Evolutionary conservation across 2,113 vertebrate genomes (phyloP).

Genomic region (Ictalurus furcatus): DNA sequence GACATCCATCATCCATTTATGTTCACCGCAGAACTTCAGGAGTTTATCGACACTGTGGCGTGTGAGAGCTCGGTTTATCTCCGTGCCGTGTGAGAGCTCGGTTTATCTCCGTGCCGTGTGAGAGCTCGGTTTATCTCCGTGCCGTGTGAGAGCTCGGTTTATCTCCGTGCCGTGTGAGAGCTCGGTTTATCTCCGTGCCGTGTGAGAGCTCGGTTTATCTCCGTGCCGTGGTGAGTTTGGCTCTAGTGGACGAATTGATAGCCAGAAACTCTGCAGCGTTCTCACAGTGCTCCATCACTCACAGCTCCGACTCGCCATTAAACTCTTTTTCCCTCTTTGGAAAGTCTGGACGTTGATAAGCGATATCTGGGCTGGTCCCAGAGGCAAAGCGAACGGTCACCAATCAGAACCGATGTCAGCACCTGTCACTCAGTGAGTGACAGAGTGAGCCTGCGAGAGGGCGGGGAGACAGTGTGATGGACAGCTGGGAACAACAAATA

Average conservation of each 20-base stretch:
- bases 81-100: neutral
- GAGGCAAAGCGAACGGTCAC: neutral
- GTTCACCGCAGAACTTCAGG: neutral
- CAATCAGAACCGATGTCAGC: slow-evolving; percentile 21
- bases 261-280: neutral
- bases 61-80: neutral
- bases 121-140: neutral
- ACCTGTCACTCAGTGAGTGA: slow-evolving; percentile 27
- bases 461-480: slow-evolving; percentile 9
- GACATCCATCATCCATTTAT: neutral
- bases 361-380: neutral
- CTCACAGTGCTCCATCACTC: neutral
- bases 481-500: neutral
- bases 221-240: neutral
- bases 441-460: slow-evolving; percentile 1
- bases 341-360: slow-evolving; percentile 2
- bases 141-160: neutral
- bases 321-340: neutral
- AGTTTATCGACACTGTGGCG: neutral
- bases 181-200: too few relatives aligned
- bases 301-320: neutral
- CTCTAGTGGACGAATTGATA: neutral
- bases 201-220: neutral
- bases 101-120: neutral
- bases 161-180: neutral